Conservation (phyloP, 2,113 vertebrate genomes). For the Corythornis vintsioides region DNA sequence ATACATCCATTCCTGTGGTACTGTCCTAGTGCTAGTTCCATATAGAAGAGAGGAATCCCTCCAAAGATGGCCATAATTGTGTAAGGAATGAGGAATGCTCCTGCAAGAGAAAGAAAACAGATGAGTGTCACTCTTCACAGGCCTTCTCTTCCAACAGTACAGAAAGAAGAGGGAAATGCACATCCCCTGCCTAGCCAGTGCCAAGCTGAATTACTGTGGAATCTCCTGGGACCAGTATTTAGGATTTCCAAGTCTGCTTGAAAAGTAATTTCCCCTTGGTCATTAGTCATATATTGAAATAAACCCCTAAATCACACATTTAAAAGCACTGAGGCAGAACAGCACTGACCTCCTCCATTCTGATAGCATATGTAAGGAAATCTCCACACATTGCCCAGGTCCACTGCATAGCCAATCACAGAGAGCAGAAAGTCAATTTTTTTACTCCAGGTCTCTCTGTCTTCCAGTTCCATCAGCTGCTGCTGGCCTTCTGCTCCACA, state of each 20-base stretch:
- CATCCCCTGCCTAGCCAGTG: not conserved
- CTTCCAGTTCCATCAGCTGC: conserved; percentile 63
- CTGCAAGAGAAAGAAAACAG: conserved; percentile 72
- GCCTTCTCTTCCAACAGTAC: not conserved
- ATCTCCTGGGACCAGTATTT: not conserved
- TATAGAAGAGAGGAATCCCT: conserved; percentile 97
- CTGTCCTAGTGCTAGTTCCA: conserved; percentile 96
- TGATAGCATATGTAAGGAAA: conserved; percentile 99
- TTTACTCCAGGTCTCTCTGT: conserved; percentile 94
- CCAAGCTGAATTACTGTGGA: not conserved
- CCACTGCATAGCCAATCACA: conserved; percentile 95
- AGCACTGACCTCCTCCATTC: conserved; percentile 94
- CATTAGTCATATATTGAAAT: not conserved
- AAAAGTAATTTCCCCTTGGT: not conserved
- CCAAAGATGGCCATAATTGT: conserved; percentile 96
- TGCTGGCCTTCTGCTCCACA: conserved; percentile 68
- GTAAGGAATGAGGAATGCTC: conserved; percentile 96
- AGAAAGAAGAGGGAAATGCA: not conserved
- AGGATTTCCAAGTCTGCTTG: not conserved
- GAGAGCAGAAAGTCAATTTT: conserved; percentile 98
- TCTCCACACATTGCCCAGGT: conserved; percentile 97
- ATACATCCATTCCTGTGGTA: conserved; percentile 97
- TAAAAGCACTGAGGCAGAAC: not conserved
- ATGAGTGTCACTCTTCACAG: not conserved
- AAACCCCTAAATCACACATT: not conserved